Evolutionary conservation across 2,797 vertebrate genomes (phyloP).

Genomic region (Podarcis siculus): DNA sequence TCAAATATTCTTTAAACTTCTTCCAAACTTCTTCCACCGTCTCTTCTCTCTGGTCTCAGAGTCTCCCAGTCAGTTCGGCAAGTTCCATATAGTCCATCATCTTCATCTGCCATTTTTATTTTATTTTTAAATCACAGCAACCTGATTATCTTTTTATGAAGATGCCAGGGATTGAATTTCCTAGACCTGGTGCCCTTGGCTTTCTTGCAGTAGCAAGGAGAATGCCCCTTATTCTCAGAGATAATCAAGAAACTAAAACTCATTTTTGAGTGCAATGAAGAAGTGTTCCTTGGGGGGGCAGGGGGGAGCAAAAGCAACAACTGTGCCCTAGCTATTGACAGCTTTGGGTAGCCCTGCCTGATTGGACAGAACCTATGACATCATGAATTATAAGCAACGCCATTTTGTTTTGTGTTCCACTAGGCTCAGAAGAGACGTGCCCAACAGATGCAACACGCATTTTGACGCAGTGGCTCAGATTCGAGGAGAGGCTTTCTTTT

Average conservation of each 20-base stretch:
- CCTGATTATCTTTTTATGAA: no score
- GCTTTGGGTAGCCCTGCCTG: neutral
- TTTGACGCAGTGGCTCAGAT: conserved; percentile 97
- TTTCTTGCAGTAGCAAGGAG: neutral
- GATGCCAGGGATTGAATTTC: no score
- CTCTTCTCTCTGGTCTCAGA: no score
- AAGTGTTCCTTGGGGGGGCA: neutral
- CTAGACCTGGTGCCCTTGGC: no score
- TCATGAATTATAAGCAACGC: no score
- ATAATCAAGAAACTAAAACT: neutral
- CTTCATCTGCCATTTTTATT: no score
- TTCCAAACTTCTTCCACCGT: no score
- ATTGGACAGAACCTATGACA: neutral
- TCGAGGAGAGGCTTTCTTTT: conserved; percentile 97
- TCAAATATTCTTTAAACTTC: no score
- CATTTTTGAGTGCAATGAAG: neutral
- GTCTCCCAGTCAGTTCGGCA: no score
- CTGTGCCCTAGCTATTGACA: no score
- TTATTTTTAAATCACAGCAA: no score
- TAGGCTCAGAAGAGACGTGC: conserved; percentile 84
- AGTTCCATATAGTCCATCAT: no score
- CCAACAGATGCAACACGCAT: conserved; percentile 88
- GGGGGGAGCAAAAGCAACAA: neutral
- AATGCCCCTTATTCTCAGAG: neutral
- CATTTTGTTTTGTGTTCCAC: conserved; percentile 40